These are phyloP conservation scores for Chanos chanos DNA, from an alignment of 2,797 vertebrate genomes.

Conservation along the genomic window DNA sequence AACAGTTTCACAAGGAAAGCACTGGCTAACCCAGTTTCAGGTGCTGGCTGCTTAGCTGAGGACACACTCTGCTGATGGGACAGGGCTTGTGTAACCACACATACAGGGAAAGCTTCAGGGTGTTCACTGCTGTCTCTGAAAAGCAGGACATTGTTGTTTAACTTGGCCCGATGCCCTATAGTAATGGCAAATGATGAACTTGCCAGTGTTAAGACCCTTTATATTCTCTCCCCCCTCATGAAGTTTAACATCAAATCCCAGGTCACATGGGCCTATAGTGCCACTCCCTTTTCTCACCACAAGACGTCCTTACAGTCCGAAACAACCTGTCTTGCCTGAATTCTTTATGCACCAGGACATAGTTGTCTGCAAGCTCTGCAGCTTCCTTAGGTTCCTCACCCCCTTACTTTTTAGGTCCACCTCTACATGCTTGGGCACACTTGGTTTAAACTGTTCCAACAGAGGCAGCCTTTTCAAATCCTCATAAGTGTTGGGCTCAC, in stretches of 20 bases:
- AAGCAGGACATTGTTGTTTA: not conserved
- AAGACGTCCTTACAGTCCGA: not conserved
- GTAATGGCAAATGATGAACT: not conserved
- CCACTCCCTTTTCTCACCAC: not conserved
- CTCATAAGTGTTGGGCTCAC: not conserved
- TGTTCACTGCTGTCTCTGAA: not conserved
- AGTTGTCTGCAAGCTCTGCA: no score
- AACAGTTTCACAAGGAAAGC: not conserved
- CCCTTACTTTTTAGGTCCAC: not conserved
- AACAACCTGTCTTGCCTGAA: no score
- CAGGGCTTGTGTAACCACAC: not conserved
- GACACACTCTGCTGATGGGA: not conserved
- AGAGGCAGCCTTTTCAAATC: not conserved
- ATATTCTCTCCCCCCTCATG: not conserved
- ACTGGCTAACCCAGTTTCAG: not conserved
- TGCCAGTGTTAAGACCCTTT: not conserved
- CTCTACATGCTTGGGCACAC: not conserved
- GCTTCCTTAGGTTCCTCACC: no score
- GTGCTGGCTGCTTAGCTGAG: not conserved
- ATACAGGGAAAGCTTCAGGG: not conserved
- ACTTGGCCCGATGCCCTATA: not conserved
- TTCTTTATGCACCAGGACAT: not conserved
- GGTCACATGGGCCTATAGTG: no score
- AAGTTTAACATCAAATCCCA: no score
- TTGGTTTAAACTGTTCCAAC: not conserved